Evolutionary conservation across 2,888 invertebrate species (phyloP), one percentile per base, ranked within the genome.

Genomic region (Thysanoteuthis rhombus): DNA sequence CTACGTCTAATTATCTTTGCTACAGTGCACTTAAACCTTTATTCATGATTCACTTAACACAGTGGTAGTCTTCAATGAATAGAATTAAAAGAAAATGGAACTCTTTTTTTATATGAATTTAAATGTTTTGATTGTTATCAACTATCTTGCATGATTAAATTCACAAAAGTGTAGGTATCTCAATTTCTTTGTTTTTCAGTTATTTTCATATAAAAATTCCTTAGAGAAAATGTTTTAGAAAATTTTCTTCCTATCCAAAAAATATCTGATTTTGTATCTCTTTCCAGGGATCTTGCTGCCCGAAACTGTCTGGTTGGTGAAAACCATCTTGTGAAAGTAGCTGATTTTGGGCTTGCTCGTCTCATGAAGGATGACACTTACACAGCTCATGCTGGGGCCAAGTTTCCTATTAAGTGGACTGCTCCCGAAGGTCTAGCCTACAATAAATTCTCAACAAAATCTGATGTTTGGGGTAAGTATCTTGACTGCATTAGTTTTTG

Each of bases 401-500:
- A 99, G 97, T 99, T 99, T 97, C 99, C 99, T 94, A 99, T 99
- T 97, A 99, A 99, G 97, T 99, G 99, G 99, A 99, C 99, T 38
- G 99, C 99, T 93, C 99, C 99, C 28, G 99, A 99, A 97, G 99
- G 99, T 89, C 97, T 99, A 95, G 99, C 99, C 5, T 99, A 99
- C 97, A 99, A 99, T 97, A 99, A 99, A 96, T 99, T 99, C 97
- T 99, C 99, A n/a, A 99, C 99, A 94, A 98, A 98, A 95, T 97
- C 97, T 32, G 97, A 97, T 96, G 97, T 97, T 28, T 97, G 97
- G 97, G 97, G 97, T 97, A 95, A 94, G 96, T 95, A 42, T 90
- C 32, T 36, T n/a, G 22, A 36, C n/a, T n/a, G 75, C n/a, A 36
- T 75, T 12, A 75, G 6, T 58, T 47, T 47, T 47, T 52, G 52